Percentiles rank a stretch among this genome's conserved stretches.
phyloP scores from a whole-genome alignment of 2,888 invertebrate species.

The Phyllotreta cruciferae region DNA sequence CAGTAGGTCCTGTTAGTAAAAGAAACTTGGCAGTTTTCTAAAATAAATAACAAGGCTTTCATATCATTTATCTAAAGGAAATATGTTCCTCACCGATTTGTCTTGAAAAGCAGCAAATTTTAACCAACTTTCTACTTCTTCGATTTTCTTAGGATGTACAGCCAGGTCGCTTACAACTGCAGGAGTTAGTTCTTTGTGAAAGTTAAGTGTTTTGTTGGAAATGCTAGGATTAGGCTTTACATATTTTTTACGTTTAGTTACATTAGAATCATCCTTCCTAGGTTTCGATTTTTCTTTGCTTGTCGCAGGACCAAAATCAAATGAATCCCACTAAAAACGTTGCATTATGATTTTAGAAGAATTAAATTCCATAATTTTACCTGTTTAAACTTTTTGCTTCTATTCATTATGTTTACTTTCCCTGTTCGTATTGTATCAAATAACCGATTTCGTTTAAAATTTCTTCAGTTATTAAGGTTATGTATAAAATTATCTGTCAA shows the following conservation, averaged over 20 bases:
- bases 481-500: too few relatives aligned
- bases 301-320: slow-evolving; percentile 49
- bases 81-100: slow-evolving; percentile 19
- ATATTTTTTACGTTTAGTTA: too few relatives aligned
- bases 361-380: not conserved
- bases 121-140: slow-evolving; percentile 77
- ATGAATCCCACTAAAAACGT: slow-evolving; percentile 46
- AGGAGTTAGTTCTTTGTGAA: slow-evolving; percentile 70
- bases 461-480: too few relatives aligned
- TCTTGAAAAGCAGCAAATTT: slow-evolving; percentile 45
- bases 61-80: not conserved
- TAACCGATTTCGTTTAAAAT: not conserved
- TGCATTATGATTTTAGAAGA: not conserved
- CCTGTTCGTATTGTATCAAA: not conserved
- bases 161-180: slow-evolving; percentile 69
- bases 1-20: slow-evolving; percentile 82
- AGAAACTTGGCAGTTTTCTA: slow-evolving; percentile 65
- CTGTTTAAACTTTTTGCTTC: slow-evolving; percentile 4
- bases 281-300: slow-evolving; percentile 24
- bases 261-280: not conserved
- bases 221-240: too few relatives aligned
- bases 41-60: slow-evolving; percentile 26
- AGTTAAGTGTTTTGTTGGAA: slow-evolving; percentile 57
- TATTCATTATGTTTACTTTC: slow-evolving; percentile 9
- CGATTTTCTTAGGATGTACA: slow-evolving; percentile 76